A percentile compares a stretch with the other conserved stretches of the same genome.
These are phyloP conservation scores for Artibeus lituratus DNA, from an alignment of 2,797 vertebrate genomes.

Conservation along the genomic window DNA sequence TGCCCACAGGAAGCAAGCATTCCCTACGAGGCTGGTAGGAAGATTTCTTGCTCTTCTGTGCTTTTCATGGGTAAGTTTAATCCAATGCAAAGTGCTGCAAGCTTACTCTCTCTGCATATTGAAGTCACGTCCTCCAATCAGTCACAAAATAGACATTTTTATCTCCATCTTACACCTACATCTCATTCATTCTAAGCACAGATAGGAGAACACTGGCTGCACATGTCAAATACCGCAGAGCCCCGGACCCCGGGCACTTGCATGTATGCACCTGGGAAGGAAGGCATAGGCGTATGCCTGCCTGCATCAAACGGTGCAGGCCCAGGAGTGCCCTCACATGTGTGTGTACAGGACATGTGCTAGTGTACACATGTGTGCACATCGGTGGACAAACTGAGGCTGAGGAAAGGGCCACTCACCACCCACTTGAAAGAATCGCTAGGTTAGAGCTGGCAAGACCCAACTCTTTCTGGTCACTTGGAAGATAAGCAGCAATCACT, in stretches of 20 bases:
- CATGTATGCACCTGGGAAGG: neutral
- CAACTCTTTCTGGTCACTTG: neutral
- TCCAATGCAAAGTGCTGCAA: neutral
- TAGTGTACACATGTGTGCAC: neutral
- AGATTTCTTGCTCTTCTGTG: neutral
- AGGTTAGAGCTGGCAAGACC: neutral
- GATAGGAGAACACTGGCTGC: neutral
- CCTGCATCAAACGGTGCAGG: accelerated
- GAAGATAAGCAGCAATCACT: neutral
- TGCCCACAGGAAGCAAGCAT: neutral
- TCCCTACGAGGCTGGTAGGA: neutral
- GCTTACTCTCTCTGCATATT: neutral
- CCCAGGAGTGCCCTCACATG: accelerated
- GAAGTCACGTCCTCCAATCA: neutral
- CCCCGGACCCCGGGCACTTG: neutral
- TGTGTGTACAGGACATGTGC: neutral
- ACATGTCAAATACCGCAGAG: neutral
- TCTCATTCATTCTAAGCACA: neutral
- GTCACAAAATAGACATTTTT: neutral
- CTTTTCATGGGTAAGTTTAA: neutral
- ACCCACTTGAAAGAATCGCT: neutral
- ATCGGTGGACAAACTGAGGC: too few species aligned
- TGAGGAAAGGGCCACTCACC: neutral
- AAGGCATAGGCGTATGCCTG: neutral
- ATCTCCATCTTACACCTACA: neutral